These are phyloP conservation scores for Conomelus anceps DNA, from an alignment of 2,888 invertebrate genomes.

Conservation along the genomic window DNA sequence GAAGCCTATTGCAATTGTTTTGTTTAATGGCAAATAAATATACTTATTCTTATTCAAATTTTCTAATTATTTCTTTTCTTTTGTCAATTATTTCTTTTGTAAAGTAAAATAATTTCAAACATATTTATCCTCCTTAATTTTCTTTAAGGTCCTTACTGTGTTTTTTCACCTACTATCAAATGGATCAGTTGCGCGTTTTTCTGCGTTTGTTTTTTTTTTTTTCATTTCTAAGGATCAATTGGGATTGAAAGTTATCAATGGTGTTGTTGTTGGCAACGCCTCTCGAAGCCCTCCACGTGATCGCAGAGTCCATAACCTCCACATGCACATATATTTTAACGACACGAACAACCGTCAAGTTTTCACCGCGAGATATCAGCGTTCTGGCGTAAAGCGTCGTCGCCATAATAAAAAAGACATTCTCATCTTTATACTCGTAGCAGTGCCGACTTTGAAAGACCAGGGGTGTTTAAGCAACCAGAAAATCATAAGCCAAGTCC, in stretches of 20 bases:
- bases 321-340: slow-evolving; percentile 19
- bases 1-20: too few species aligned
- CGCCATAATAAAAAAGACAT: slow-evolving; percentile 16
- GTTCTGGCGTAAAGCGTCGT: neutral
- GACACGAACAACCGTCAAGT: neutral
- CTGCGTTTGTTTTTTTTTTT: neutral
- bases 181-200: neutral
- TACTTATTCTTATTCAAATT: too few species aligned
- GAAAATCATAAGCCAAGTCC: slow-evolving; percentile 16
- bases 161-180: neutral
- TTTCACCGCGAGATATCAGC: neutral
- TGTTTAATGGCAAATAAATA: too few species aligned
- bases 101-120: too few species aligned
- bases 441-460: neutral
- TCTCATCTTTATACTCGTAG: slow-evolving; percentile 7
- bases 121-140: too few species aligned
- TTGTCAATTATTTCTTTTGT: too few species aligned
- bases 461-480: slow-evolving; percentile 8
- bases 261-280: neutral
- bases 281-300: too few species aligned
- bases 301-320: neutral
- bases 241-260: neutral
- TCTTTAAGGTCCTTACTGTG: too few species aligned
- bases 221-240: neutral
- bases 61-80: too few species aligned